These are phyloP conservation scores for Acrocephalus kingi DNA, from an alignment of 2,113 vertebrate genomes.

Conservation along the genomic window DNA sequence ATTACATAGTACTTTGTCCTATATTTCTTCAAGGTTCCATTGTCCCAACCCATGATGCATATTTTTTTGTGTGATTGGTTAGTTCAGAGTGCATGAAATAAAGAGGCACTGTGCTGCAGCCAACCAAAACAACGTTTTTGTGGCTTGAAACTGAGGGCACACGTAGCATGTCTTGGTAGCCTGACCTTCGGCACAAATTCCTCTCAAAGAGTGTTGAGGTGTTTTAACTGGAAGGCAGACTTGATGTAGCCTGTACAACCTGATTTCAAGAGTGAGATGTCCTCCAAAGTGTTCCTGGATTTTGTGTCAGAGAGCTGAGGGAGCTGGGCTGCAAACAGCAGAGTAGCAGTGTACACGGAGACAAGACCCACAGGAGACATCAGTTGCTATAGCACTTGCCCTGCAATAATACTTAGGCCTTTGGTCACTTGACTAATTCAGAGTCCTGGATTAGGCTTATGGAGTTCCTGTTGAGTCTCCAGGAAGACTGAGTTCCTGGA, in stretches of 20 bases:
- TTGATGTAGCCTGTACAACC: neutral
- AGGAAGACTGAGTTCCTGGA: neutral
- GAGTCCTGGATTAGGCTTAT: neutral
- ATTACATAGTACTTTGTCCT: fast-evolving
- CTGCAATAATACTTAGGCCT: neutral
- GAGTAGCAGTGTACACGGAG: neutral
- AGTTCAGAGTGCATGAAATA: neutral
- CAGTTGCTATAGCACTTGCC: neutral
- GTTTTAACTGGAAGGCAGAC: neutral
- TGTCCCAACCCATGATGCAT: neutral
- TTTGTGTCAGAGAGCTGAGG: neutral
- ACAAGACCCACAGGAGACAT: neutral
- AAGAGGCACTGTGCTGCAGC: neutral
- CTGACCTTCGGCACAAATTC: neutral
- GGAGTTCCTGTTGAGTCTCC: neutral
- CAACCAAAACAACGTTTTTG: neutral
- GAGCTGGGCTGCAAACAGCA: neutral
- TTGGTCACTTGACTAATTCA: neutral
- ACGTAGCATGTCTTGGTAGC: fast-evolving
- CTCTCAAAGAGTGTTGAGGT: neutral
- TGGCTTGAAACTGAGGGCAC: neutral
- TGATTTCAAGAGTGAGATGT: neutral
- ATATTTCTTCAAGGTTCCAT: neutral
- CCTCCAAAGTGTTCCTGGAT: neutral
- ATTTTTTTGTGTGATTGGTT: neutral